Evolutionary conservation across 2,888 invertebrate genomes (phyloP).

Genomic region (Sphaerophoria rueppellii): DNA sequence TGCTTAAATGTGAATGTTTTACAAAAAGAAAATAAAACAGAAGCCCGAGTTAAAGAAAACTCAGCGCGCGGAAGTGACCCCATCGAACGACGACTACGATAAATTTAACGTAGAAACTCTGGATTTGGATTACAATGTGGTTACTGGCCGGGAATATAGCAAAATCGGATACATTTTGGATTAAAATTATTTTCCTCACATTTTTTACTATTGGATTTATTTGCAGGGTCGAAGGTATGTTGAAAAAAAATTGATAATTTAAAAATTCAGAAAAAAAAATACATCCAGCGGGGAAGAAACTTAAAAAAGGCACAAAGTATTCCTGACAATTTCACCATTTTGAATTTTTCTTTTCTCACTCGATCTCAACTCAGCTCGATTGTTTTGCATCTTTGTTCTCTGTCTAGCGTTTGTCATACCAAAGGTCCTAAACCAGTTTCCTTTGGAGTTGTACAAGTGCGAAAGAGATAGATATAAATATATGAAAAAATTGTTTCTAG

Average conservation of each 20-base stretch:
- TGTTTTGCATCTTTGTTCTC: slow-evolving; percentile 58
- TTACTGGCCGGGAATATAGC: slow-evolving; percentile 78
- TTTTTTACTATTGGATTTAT: slow-evolving; percentile 72
- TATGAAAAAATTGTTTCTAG: slow-evolving; percentile 27
- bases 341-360: slow-evolving; percentile 56
- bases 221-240: slow-evolving; percentile 72
- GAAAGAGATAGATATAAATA: slow-evolving; percentile 54
- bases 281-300: not conserved
- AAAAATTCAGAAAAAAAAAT: not conserved
- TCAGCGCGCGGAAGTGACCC: slow-evolving; percentile 71
- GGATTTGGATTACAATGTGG: slow-evolving; percentile 79
- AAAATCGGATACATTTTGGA: slow-evolving; percentile 80
- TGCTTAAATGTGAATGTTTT: slow-evolving; percentile 70
- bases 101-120: slow-evolving; percentile 74
- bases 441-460: slow-evolving; percentile 33
- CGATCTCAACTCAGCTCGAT: slow-evolving; percentile 31
- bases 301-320: slow-evolving; percentile 32
- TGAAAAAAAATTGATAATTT: slow-evolving; percentile 1
- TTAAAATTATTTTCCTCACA: slow-evolving; percentile 75
- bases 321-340: slow-evolving; percentile 68
- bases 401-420: slow-evolving; percentile 34
- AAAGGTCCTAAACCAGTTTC: slow-evolving; percentile 72
- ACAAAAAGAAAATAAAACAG: slow-evolving; percentile 62
- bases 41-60: slow-evolving; percentile 57
- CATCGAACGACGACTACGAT: slow-evolving; percentile 41